These are phyloP conservation scores for Chrysaora quinquecirrha DNA, from an alignment of 30 jellyfish, hydroid and myxozoan genomes.

Conservation along the genomic window DNA sequence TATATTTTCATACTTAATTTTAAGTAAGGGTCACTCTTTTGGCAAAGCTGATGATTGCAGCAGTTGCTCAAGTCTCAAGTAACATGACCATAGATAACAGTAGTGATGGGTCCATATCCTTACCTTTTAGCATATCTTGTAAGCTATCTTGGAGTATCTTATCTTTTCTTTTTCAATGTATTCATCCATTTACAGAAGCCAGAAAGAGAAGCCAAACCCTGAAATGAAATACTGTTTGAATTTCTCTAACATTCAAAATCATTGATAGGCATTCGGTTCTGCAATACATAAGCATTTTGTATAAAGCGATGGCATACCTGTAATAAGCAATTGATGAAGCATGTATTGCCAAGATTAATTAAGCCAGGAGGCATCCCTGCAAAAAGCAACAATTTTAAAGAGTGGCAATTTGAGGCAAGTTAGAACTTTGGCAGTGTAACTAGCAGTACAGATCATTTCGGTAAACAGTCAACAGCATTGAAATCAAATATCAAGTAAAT, in stretches of 20 bases:
- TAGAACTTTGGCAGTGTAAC: too few species aligned
- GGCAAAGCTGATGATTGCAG: too few species aligned
- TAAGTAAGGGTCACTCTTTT: too few species aligned
- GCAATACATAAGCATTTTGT: neutral
- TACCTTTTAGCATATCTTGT: constrained; percentile 39
- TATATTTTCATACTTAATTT: neutral
- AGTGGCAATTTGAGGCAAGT: too few species aligned
- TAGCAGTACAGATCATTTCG: too few species aligned
- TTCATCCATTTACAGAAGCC: constrained; percentile 56
- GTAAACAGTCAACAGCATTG: too few species aligned
- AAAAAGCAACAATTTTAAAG: too few species aligned
- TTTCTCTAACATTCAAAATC: neutral
- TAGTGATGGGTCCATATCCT: too few species aligned
- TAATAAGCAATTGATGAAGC: constrained; percentile 77
- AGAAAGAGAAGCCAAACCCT: constrained; percentile 43
- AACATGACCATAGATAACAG: too few species aligned
- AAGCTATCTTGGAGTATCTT: constrained; percentile 22
- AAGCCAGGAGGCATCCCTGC: constrained; percentile 96
- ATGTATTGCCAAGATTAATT: constrained; percentile 84
- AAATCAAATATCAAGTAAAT: too few species aligned
- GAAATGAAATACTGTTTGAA: too few species aligned
- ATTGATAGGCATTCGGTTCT: neutral
- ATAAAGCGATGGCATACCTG: constrained; percentile 54
- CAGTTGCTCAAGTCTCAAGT: too few species aligned
- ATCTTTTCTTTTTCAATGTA: constrained; percentile 10